These are phyloP conservation scores for Lipophrys pholis DNA, from an alignment of 2,113 vertebrate genomes.

Conservation along the genomic window DNA sequence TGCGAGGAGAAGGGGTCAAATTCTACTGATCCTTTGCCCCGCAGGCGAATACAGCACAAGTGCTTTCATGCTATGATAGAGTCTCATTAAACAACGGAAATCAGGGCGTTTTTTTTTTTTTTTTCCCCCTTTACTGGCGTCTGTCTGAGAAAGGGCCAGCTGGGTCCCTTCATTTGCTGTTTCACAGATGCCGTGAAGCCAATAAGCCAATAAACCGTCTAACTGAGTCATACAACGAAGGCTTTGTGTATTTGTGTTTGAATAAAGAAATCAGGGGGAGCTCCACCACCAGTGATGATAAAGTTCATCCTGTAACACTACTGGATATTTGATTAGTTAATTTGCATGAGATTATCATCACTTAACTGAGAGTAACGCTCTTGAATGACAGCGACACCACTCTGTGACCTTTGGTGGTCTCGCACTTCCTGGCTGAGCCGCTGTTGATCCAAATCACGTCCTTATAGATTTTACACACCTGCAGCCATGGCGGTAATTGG, in stretches of 20 bases:
- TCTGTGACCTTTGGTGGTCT: no score
- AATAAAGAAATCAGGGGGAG: background rate
- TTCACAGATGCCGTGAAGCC: constrained; percentile 31
- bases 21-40: constrained; percentile 29
- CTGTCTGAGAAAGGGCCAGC: constrained; percentile 44
- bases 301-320: background rate
- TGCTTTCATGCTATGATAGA: constrained; percentile 27
- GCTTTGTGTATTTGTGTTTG: constrained; percentile 9
- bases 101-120: constrained; percentile 12
- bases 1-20: constrained; percentile 36
- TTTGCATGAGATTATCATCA: background rate
- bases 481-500: no score
- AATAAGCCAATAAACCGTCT: constrained; percentile 37
- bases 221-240: constrained; percentile 27
- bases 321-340: background rate
- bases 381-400: no score
- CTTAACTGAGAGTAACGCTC: background rate
- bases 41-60: constrained; percentile 19
- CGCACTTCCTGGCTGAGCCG: no score
- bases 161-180: constrained; percentile 41
- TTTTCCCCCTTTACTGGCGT: background rate
- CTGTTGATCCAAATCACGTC: no score
- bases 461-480: no score
- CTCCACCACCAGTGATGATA: background rate
- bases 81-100: constrained; percentile 41